Percentiles rank a stretch among this genome's conserved stretches.
phyloP scores from a whole-genome alignment of 2,113 vertebrate genomes.

The Morone saxatilis region DNA sequence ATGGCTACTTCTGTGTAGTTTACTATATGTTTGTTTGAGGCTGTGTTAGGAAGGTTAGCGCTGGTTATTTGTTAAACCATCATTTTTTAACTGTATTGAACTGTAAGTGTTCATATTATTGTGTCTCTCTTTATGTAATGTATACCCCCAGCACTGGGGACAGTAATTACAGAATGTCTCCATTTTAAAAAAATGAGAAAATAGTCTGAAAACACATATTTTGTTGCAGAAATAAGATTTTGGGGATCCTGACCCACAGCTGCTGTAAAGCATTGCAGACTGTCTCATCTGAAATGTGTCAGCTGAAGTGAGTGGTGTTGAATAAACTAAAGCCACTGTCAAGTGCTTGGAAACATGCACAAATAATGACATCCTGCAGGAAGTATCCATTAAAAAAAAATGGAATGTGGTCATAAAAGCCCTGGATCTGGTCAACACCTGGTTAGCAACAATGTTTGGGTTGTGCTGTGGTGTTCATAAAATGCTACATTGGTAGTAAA shows the following conservation, averaged over 20 bases:
- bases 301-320: neutral
- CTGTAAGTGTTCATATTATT: neutral
- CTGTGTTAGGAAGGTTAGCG: neutral
- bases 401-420: neutral
- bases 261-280: neutral
- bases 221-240: neutral
- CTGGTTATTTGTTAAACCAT: neutral
- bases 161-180: neutral
- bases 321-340: neutral
- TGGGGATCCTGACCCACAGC: neutral
- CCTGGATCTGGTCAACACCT: conserved; percentile 19
- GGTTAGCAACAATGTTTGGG: conserved; percentile 2
- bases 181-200: neutral
- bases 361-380: neutral
- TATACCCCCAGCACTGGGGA: neutral
- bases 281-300: neutral
- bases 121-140: neutral
- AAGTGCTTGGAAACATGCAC: neutral
- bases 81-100: neutral
- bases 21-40: neutral
- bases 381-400: neutral
- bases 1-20: neutral
- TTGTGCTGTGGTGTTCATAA: conserved; percentile 4
- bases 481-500: neutral
- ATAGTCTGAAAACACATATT: neutral